Base-by-base conservation (phyloP, 2,888 invertebrate species). In the Pollenia griseotomentosa region DNA sequence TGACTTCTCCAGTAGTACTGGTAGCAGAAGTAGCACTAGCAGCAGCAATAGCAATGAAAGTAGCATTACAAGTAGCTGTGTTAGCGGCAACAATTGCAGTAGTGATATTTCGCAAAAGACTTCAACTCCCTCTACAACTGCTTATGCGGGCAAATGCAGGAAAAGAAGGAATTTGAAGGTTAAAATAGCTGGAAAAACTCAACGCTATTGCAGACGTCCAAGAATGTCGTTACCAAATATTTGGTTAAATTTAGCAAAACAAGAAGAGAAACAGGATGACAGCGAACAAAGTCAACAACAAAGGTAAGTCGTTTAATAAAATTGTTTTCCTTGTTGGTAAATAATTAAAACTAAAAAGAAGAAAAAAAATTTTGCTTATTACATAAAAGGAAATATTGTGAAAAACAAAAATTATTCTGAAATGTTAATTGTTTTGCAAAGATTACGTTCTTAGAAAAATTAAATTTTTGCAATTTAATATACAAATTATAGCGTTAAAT, bases 151-250 rank as follows among this genome's bases (percentile, higher is more conserved):
- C 23, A 66, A 19, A 40, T 57, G 3, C 14, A 55, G 65, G n/a
- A 73, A 48, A 42, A 65, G 65, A n/a, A 66, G 19, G 48, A 57
- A 55, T 42, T 4, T 48, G 5, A 73, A 51, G 46, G 8, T 66
- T 12, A 81, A 74, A 33, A 33, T 33, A 57, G 44, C 19, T 48
- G 70, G 74, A n/a, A 77, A 48, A 70, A 46, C 11, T 48, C 86
- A 88, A 82, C 88, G 88, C 51, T 85, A 83, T 61, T 61, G 83
- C 53, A 85, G 85, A 66, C 88, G 89, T 82, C 84, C 88, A 61
- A 91, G 90, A 68, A 87, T 90, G 71, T 92, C 92, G 23, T 88
- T 92, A 85, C 92, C 92, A 85, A 89, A 90, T 88, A 89, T 90
- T 88, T 79, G 89, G 84, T 88, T 88, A 66, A 79, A 80, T 86